These are phyloP conservation scores for Tichodroma muraria DNA, from an alignment of 2,113 vertebrate genomes.

Conservation along the genomic window DNA sequence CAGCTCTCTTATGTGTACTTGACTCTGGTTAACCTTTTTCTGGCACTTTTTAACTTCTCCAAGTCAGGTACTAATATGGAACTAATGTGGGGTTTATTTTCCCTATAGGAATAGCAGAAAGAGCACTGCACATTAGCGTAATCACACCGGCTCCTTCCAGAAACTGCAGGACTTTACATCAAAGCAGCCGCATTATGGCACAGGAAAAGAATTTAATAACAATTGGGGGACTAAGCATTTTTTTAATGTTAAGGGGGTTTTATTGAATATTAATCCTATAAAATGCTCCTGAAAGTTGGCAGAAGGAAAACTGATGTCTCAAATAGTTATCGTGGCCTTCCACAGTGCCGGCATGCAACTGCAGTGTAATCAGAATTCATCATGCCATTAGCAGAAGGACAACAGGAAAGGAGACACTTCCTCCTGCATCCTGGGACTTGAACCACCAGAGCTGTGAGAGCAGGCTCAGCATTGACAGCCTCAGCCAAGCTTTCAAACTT, in stretches of 20 bases:
- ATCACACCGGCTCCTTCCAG: conserved; percentile 65
- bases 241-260: conserved; percentile 65
- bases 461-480: background rate
- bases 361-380: conserved; percentile 24
- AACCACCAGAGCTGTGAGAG: background rate
- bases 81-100: conserved; percentile 80
- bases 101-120: conserved; percentile 77
- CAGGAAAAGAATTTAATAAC: conserved; percentile 71
- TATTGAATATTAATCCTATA: conserved; percentile 65
- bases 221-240: conserved; percentile 68
- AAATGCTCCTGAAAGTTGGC: conserved; percentile 56
- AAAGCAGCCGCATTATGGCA: conserved; percentile 66
- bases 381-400: conserved; percentile 47
- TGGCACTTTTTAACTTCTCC: conserved; percentile 78
- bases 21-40: conserved; percentile 83
- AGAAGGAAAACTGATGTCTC: conserved; percentile 47
- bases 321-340: conserved; percentile 19
- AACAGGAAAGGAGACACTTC: conserved; percentile 55
- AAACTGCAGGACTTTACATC: conserved; percentile 70
- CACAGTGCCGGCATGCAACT: background rate
- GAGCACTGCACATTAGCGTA: conserved; percentile 69
- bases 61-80: conserved; percentile 79
- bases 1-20: conserved; percentile 76
- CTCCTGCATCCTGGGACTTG: background rate
- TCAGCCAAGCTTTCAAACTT: background rate